Base-by-base conservation (phyloP, 30 jellyfish, hydroid and myxozoan species). In the Cassiopea andromeda region DNA sequence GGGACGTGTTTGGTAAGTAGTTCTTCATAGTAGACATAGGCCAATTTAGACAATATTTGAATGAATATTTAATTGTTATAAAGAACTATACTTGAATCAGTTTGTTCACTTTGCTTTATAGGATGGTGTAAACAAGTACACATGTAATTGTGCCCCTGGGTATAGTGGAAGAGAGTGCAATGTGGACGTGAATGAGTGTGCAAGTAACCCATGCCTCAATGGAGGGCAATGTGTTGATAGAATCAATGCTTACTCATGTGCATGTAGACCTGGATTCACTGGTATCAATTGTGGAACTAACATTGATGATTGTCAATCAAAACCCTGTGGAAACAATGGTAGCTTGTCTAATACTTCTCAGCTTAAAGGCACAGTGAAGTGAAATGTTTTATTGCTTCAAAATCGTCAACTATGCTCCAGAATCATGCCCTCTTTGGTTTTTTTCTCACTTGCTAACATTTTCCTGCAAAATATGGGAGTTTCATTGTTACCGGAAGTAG, bases 211-310 rank as follows among this genome's bases (percentile, higher is more conserved):
- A 1, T 93, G 98, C 68, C 71, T 43, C 18, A 96, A 96, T 76
- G 97, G 94, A 15, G 98, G 94, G 7, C 83, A 73, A 43, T 96
- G 99, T 44, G 47, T 64, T 14, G 97, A 96, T 78, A 82, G 69
- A 0, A 77, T 92, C 57, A 84, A 75, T 84, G 90, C 95, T 1
- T 96, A 84, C 69, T 16, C 81, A 0, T 96, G 99, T 77, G 83
- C 73, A 17, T 96, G 99, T 80, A 74, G 93, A 49, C 89, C 91
- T 1, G 99, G 99, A 0, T 96, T 69, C 75, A 90, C 97, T 64
- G 99, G 99, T 14, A 69, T 47, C 27, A 77, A 78, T 58, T 96
- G 99, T 69, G 94, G 85, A 81, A 80, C 91, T 47, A 93, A 91
- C 84, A 84, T 84, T 73, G 90, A 92, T 61, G 98, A 92, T 48